phyloP scores from a whole-genome alignment of 1,140 invertebrate species.

The silkworm (Bombyx mori) region DNA sequence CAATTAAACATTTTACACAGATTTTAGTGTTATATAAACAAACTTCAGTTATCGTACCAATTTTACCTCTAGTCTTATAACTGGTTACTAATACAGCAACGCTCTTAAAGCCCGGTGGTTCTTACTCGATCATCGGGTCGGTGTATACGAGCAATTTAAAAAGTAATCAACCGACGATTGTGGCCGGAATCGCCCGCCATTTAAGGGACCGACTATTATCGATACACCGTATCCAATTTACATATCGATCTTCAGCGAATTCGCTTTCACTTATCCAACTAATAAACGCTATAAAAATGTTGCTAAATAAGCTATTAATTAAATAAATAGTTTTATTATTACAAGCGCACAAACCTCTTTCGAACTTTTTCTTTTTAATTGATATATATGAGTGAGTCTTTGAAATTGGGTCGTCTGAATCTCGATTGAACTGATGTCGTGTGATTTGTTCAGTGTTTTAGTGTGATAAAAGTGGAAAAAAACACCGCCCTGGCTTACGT shows the following conservation, averaged over 20 bases:
- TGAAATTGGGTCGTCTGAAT: too few species aligned
- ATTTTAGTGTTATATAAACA: too few species aligned
- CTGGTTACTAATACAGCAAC: too few species aligned
- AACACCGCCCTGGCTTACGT: slow-evolving; percentile 73
- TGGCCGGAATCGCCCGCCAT: slow-evolving; percentile 40
- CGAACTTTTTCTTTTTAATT: too few species aligned
- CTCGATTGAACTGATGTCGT: background rate
- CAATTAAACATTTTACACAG: too few species aligned
- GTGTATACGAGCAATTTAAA: slow-evolving; percentile 38
- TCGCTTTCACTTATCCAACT: slow-evolving; percentile 38
- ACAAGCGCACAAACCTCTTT: too few species aligned
- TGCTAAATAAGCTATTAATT: too few species aligned
- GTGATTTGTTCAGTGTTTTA: slow-evolving; percentile 13
- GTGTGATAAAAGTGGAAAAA: slow-evolving; percentile 35
- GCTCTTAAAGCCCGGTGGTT: slow-evolving; percentile 6
- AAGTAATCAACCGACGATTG: slow-evolving; percentile 50
- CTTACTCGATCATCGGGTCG: slow-evolving; percentile 14
- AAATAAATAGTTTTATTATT: too few species aligned
- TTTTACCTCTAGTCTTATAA: too few species aligned
- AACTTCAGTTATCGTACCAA: too few species aligned
- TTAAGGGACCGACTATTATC: slow-evolving; percentile 50
- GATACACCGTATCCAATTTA: slow-evolving; percentile 35
- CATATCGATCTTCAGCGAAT: slow-evolving; percentile 33
- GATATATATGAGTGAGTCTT: too few species aligned
- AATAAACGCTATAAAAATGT: background rate